phyloP scores from a whole-genome alignment of 2,797 vertebrate genomes.

The Aulostomus chinensis region DNA sequence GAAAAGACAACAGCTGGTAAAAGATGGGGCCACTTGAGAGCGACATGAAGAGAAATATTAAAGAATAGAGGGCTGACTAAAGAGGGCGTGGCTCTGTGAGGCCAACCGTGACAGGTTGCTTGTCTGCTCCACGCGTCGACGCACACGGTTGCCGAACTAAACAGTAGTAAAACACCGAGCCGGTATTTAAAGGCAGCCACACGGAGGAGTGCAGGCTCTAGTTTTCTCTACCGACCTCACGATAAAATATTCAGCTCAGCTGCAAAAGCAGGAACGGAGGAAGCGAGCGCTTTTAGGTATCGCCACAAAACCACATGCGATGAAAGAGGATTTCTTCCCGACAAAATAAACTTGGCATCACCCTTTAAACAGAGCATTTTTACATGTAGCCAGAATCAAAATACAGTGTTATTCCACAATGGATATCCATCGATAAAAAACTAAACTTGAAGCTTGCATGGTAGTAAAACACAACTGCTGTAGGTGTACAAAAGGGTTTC shows the following conservation, averaged over 20 bases:
- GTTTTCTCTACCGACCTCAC: background rate
- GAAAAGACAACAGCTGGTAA: constrained; percentile 14
- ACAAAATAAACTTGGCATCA: constrained; percentile 47
- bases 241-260: constrained; percentile 8
- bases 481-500: no score
- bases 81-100: no score
- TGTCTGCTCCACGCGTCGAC: background rate
- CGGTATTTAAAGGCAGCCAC: constrained; percentile 16
- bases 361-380: constrained; percentile 70
- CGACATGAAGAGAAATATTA: constrained; percentile 8
- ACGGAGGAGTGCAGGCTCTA: background rate
- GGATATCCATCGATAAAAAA: constrained; percentile 25
- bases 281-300: constrained; percentile 12
- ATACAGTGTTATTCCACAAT: constrained; percentile 42
- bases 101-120: background rate
- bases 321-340: no score
- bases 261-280: constrained; percentile 8
- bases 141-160: constrained; percentile 1
- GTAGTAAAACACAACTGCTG: constrained; percentile 18
- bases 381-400: constrained; percentile 37
- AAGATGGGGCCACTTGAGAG: constrained; percentile 8
- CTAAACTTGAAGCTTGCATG: constrained; percentile 1
- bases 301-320: constrained; percentile 20
- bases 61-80: background rate
- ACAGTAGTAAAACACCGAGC: constrained; percentile 18